Conservation (phyloP, 2,797 vertebrate genomes). For the Microhierax caerulescens region DNA sequence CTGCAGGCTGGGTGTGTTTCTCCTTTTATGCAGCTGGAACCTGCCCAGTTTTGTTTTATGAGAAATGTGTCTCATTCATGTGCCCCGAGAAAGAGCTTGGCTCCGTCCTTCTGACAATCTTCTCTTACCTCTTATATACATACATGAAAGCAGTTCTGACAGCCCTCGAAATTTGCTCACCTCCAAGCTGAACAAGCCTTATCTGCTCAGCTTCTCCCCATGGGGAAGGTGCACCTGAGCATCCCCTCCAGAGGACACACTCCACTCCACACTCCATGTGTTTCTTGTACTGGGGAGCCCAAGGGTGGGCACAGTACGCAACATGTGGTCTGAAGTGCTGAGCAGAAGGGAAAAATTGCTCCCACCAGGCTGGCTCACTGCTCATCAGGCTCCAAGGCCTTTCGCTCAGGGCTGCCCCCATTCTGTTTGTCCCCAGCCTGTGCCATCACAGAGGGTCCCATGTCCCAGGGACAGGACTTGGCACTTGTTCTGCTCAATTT, state of each 20-base stretch:
- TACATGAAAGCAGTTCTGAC: background rate
- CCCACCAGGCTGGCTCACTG: fast-evolving
- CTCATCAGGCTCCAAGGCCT: background rate
- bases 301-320: background rate
- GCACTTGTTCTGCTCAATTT: background rate
- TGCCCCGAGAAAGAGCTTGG: background rate
- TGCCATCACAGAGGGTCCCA: background rate
- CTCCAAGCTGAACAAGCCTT: background rate
- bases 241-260: background rate
- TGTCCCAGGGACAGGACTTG: background rate
- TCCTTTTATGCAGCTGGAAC: background rate
- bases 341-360: background rate
- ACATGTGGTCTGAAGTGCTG: background rate
- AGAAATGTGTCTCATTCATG: background rate
- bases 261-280: background rate
- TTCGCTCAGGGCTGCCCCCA: background rate
- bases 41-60: background rate
- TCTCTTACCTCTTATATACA: background rate
- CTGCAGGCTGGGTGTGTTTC: background rate
- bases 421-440: background rate
- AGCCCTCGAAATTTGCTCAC: background rate
- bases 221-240: background rate
- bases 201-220: background rate
- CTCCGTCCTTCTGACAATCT: background rate
- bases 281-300: background rate